Conservation (phyloP, 2,888 invertebrate species). For the Apamea crenata region DNA sequence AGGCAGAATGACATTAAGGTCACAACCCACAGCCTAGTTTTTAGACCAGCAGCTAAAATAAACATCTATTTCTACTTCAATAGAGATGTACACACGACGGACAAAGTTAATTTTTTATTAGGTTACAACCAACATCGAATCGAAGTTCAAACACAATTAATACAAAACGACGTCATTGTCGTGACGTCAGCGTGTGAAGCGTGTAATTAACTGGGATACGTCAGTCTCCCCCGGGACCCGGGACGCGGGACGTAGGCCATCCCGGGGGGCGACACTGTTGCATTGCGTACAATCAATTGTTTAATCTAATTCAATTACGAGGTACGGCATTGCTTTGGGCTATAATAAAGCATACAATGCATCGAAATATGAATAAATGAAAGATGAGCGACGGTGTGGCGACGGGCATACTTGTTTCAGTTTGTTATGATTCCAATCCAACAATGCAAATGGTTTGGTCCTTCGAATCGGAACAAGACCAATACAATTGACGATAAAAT, state of each 20-base stretch:
- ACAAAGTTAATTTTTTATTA: conserved; percentile 39
- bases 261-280: conserved; percentile 61
- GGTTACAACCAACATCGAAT: conserved; percentile 34
- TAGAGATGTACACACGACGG: conserved; percentile 17
- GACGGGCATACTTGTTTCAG: not conserved
- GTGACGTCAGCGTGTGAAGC: conserved; percentile 67
- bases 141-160: conserved; percentile 63
- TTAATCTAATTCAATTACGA: conserved; percentile 63
- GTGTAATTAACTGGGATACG: conserved; percentile 73
- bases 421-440: not conserved
- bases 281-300: conserved; percentile 66
- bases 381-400: too few relatives aligned
- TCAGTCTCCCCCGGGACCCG: conserved; percentile 39
- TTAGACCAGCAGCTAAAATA: conserved; percentile 16
- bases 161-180: conserved; percentile 68
- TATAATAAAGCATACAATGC: not conserved
- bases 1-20: conserved; percentile 43
- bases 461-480: not conserved
- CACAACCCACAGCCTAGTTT: conserved; percentile 46
- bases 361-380: conserved; percentile 21
- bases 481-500: not conserved
- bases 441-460: not conserved
- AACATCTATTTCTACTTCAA: conserved; percentile 36
- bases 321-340: conserved; percentile 33
- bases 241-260: conserved; percentile 37